Base-by-base conservation (phyloP, 2,888 invertebrate genomes). In the Hipparchia sbordonii region DNA sequence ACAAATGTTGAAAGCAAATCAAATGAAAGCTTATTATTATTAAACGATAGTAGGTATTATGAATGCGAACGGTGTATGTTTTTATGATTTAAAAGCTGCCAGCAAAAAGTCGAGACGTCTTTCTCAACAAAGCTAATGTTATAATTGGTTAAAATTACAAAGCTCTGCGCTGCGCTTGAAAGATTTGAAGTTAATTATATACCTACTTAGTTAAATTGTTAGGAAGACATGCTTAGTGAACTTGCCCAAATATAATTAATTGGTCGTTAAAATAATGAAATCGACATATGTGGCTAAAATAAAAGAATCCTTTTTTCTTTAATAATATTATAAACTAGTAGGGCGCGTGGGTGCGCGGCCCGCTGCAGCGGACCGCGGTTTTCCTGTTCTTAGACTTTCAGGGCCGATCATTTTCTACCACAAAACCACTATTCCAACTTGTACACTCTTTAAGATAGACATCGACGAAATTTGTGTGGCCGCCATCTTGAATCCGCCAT, bases 21-120 rank as follows among this genome's bases (percentile, higher is more conserved):
- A 65, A 48, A 87, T 87, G 87, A 90, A 89, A 89, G 90, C 86
- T 86, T 85, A 86, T 87, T 85, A 86, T 87, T 85, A 89, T 90
- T 89, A 63, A 65, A 52, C 10, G 65, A 86, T 87, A 84, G 82
- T 86, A 85, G 85, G 84, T 82, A 82, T 83, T 76, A 83, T 80
- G 80, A 73, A 74, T 67, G 68, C 60, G 63, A 72, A 70, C 75
- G 71, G 67, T 72, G 65, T 87, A 85, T 85, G 85, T 87, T 87
- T 82, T 81, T 81, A 78, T 66, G 57, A 69, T 67, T 70, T 71
- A 62, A 62, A 69, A 56, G 73, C 7, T 65, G 23, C 12, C 48
- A 71, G 60, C 70, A 87, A 88, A 89, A 89, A 87, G 85, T 75
- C 67, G 52, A 77, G 78, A 80, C 77, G 80, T 78, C 74, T 81